Evolutionary conservation across 2,113 vertebrate species (phyloP).

Genomic region (Prionailurus viverrinus): DNA sequence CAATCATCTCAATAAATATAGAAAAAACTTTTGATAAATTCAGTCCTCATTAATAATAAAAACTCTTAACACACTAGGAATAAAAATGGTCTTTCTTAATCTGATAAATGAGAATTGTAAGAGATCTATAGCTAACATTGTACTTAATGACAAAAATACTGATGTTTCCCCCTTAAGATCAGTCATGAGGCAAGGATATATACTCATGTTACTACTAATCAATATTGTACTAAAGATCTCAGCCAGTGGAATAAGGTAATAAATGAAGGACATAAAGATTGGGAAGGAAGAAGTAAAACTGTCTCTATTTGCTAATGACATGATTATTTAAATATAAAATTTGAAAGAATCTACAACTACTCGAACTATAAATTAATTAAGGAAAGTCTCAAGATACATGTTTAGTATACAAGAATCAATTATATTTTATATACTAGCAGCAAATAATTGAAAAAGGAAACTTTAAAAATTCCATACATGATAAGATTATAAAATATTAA

Average conservation of each 20-base stretch:
- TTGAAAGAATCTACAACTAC: background rate
- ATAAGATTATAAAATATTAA: slow-evolving; percentile 20
- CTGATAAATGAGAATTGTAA: background rate
- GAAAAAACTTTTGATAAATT: slow-evolving; percentile 4
- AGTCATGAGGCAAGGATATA: background rate
- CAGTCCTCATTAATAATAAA: background rate
- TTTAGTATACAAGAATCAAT: background rate
- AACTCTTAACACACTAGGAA: background rate
- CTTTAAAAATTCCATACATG: background rate
- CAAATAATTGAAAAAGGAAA: background rate
- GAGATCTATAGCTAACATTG: background rate
- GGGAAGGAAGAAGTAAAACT: background rate
- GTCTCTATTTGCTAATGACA: background rate
- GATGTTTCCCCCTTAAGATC: background rate
- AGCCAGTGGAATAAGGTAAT: background rate
- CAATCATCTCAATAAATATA: background rate
- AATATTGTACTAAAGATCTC: background rate
- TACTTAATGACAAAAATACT: background rate
- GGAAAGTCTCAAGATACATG: background rate
- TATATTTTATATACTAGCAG: background rate
- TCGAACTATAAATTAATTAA: background rate
- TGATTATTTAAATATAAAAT: background rate
- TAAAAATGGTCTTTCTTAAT: background rate
- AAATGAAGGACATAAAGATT: background rate
- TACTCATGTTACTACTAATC: background rate